A percentile compares a stretch with the other conserved stretches of the same genome.
Evolutionary conservation across 2,797 vertebrate genomes (phyloP).

Genomic region (Acomys russatus): DNA sequence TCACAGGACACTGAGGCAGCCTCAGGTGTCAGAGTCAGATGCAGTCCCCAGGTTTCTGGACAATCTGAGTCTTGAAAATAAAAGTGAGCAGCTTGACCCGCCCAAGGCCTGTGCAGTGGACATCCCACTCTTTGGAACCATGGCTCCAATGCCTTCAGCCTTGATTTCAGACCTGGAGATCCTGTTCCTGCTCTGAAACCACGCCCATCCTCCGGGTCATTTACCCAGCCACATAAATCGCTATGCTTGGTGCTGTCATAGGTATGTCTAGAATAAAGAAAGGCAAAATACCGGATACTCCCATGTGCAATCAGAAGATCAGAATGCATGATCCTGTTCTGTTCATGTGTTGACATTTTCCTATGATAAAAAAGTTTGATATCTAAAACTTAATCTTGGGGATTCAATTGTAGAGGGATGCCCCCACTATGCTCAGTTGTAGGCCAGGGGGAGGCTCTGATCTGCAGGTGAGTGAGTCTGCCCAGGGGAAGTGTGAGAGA

Average conservation of each 20-base stretch:
- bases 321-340: background rate
- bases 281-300: background rate
- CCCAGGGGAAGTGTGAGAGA: background rate
- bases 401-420: background rate
- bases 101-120: background rate
- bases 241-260: background rate
- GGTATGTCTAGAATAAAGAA: background rate
- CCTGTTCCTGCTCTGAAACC: constrained; percentile 19
- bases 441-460: background rate
- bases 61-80: background rate
- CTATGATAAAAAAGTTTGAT: background rate
- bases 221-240: background rate
- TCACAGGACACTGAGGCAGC: background rate
- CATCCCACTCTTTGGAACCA: background rate
- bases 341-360: background rate
- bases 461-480: background rate
- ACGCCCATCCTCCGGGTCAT: background rate
- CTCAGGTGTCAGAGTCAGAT: background rate
- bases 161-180: constrained; percentile 53
- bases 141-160: background rate
- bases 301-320: fast-evolving
- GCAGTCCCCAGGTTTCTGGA: fast-evolving
- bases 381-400: background rate
- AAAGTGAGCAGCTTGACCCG: background rate
- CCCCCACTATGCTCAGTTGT: background rate